Percentiles rank a stretch among this genome's conserved stretches.
These are phyloP conservation scores for Epinephelus fuscoguttatus DNA, from an alignment of 2,113 vertebrate species.

Conservation along the genomic window DNA sequence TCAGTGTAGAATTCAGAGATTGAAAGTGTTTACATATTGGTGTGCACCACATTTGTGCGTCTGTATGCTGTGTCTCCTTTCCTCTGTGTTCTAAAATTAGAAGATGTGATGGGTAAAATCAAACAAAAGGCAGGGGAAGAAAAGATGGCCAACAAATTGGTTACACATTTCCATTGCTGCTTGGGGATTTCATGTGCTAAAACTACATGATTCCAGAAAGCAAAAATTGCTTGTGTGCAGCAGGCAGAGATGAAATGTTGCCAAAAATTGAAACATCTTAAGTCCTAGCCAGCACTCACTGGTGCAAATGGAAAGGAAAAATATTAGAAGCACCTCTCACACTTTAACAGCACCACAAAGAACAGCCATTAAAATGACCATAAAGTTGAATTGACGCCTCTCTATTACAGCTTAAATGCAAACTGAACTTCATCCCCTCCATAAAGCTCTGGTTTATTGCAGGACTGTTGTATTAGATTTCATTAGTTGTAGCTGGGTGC, in stretches of 20 bases:
- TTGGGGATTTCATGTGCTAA: constrained; percentile 1
- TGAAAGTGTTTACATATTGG: no score
- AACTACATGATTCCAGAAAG: not conserved
- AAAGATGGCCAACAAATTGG: not conserved
- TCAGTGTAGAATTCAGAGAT: not conserved
- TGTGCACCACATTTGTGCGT: no score
- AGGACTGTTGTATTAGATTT: not conserved
- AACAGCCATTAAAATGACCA: not conserved
- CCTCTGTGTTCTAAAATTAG: not conserved
- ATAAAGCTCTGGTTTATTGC: not conserved
- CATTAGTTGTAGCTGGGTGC: not conserved
- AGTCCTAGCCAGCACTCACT: not conserved
- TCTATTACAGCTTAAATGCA: not conserved
- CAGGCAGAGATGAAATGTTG: not conserved
- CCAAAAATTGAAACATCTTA: not conserved
- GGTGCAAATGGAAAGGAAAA: not conserved
- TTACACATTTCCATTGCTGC: not conserved
- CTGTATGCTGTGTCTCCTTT: not conserved
- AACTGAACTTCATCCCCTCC: not conserved
- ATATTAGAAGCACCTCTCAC: not conserved
- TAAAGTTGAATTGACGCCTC: not conserved
- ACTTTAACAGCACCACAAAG: not conserved
- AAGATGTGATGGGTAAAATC: not conserved
- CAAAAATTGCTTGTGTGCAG: not conserved
- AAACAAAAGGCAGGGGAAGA: not conserved